Evolutionary conservation across 2,797 vertebrate species (phyloP).

Genomic region (Hippoglossus hippoglossus): DNA sequence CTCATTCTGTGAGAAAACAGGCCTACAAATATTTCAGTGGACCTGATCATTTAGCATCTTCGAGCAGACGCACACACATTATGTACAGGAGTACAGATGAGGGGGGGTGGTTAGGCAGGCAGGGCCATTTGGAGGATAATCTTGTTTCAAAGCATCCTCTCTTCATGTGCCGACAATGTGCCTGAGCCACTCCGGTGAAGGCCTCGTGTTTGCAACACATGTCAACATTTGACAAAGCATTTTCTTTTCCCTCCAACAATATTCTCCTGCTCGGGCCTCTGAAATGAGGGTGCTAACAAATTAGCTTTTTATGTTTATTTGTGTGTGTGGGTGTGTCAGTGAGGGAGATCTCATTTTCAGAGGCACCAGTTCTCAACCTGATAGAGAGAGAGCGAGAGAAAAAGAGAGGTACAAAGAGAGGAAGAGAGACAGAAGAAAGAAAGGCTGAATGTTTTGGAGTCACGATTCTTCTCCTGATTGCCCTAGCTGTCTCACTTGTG

Average conservation of each 20-base stretch:
- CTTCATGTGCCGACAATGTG: constrained; percentile 78
- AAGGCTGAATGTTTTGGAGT: constrained; percentile 77
- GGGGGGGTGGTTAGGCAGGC: constrained; percentile 34
- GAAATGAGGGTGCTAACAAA: constrained; percentile 85
- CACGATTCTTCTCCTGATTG: constrained; percentile 81
- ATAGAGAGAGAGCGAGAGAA: constrained; percentile 30
- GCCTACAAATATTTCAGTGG: constrained; percentile 60
- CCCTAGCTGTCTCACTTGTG: constrained; percentile 79
- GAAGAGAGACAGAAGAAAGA: constrained; percentile 44
- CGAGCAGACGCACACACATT: constrained; percentile 50
- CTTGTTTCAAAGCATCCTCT: constrained; percentile 82
- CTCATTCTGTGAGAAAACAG: constrained; percentile 63
- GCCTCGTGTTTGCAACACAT: constrained; percentile 83
- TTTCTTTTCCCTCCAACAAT: constrained; percentile 76
- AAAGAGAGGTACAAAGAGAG: constrained; percentile 47
- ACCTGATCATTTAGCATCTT: constrained; percentile 70
- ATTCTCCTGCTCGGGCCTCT: constrained; percentile 77
- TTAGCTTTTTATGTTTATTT: constrained; percentile 88
- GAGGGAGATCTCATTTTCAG: constrained; percentile 65
- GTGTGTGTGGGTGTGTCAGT: constrained; percentile 82
- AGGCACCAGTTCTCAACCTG: constrained; percentile 58
- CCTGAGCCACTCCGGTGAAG: constrained; percentile 74
- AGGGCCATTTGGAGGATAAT: constrained; percentile 82
- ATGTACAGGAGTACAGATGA: constrained; percentile 61
- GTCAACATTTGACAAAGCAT: constrained; percentile 87